Percentiles rank a stretch among this genome's conserved stretches.
Evolutionary conservation across 2,888 invertebrate genomes (phyloP).

Genomic region (Cheilosia grossa): DNA sequence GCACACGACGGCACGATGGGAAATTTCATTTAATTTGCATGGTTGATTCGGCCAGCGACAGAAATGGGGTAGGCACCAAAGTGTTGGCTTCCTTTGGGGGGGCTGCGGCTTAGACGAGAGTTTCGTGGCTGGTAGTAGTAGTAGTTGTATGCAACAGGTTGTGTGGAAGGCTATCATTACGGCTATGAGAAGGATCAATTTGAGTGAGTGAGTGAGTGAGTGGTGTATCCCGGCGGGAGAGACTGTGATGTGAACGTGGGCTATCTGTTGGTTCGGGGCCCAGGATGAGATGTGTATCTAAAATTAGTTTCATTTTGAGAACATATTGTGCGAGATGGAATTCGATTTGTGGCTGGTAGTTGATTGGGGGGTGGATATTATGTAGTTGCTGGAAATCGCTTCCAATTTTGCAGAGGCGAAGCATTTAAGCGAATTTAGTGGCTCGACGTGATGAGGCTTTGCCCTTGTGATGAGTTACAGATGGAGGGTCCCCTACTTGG

Average conservation of each 20-base stretch:
- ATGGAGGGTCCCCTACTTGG: neutral
- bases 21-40: constrained; percentile 75
- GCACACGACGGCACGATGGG: constrained; percentile 59
- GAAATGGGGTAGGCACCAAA: constrained; percentile 37
- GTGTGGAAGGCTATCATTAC: constrained; percentile 73
- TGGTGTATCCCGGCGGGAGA: constrained; percentile 38
- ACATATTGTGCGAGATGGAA: constrained; percentile 64
- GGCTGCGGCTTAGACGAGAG: constrained; percentile 1
- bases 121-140: constrained; percentile 44
- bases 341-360: constrained; percentile 58
- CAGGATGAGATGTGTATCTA: constrained; percentile 79
- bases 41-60: constrained; percentile 51
- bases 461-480: neutral
- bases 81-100: constrained; percentile 64
- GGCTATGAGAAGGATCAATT: constrained; percentile 71
- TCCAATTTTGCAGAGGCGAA: constrained; percentile 40
- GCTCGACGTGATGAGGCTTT: constrained; percentile 28
- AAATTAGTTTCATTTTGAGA: constrained; percentile 79
- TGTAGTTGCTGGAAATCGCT: constrained; percentile 47
- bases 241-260: constrained; percentile 65
- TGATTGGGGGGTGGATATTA: constrained; percentile 62
- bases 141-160: constrained; percentile 67
- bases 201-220: constrained; percentile 68
- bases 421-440: constrained; percentile 35
- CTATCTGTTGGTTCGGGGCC: constrained; percentile 22